These are phyloP conservation scores for Drosophila neocordata DNA, from an alignment of 1,140 invertebrate genomes.

Conservation along the genomic window DNA sequence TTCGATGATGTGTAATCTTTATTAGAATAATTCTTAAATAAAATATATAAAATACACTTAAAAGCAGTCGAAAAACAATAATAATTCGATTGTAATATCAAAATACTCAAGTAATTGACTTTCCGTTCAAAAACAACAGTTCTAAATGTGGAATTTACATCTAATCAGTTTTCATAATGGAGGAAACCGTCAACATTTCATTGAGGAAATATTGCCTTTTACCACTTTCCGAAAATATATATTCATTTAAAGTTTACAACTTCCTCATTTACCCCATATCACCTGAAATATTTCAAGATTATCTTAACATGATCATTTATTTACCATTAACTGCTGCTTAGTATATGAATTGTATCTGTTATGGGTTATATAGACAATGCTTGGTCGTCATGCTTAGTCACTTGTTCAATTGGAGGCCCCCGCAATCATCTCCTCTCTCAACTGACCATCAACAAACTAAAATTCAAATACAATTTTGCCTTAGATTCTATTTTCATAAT, in stretches of 20 bases:
- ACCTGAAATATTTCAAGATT: neutral
- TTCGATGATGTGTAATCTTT: too few species aligned
- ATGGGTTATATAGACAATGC: neutral
- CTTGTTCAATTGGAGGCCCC: neutral
- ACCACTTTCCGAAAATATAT: neutral
- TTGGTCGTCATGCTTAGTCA: slow-evolving; percentile 9
- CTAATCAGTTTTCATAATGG: too few species aligned
- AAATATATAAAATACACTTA: too few species aligned
- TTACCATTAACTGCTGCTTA: neutral
- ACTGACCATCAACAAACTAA: neutral
- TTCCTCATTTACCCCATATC: neutral
- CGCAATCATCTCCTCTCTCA: neutral
- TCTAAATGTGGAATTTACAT: too few species aligned
- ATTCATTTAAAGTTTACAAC: neutral
- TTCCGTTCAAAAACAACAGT: too few species aligned
- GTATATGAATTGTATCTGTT: neutral
- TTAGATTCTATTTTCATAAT: slow-evolving; percentile 1
- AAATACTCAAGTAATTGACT: too few species aligned
- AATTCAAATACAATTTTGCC: neutral
- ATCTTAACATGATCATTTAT: neutral
- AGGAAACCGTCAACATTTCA: too few species aligned
- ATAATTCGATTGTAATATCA: too few species aligned
- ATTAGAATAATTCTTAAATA: too few species aligned
- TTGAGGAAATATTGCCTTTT: too few species aligned
- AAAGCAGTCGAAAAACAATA: too few species aligned